Conservation (phyloP, 2,888 invertebrate species). For the Acleris cristana region DNA sequence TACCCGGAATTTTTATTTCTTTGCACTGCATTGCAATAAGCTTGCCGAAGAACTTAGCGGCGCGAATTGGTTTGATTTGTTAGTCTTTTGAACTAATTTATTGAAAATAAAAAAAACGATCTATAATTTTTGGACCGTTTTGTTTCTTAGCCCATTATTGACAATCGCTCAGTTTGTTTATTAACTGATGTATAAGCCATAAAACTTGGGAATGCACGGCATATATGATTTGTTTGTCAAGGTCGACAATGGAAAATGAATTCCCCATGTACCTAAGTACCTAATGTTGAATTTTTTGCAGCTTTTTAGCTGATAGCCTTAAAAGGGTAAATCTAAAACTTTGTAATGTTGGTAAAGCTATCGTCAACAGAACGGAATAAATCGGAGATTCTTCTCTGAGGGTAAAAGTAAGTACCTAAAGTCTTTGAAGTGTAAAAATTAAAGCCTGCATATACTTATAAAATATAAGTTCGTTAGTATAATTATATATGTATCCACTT, state of each 20-base stretch:
- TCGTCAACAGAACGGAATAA: too few relatives aligned
- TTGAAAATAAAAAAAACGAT: constrained; percentile 30
- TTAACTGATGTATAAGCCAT: neutral
- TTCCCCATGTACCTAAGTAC: too few relatives aligned
- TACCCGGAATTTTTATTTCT: constrained; percentile 2
- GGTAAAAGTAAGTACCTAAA: too few relatives aligned
- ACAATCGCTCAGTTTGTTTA: neutral
- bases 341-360: too few relatives aligned
- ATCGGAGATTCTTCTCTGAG: too few relatives aligned
- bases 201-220: neutral
- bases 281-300: too few relatives aligned
- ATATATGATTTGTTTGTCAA: too few relatives aligned
- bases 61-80: constrained; percentile 36
- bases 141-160: neutral
- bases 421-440: too few relatives aligned
- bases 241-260: too few relatives aligned
- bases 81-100: constrained; percentile 33
- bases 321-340: too few relatives aligned
- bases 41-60: constrained; percentile 31
- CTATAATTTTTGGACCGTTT: constrained; percentile 19
- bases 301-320: too few relatives aligned
- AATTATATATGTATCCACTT: neutral
- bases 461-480: too few relatives aligned
- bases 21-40: constrained; percentile 21
- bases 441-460: neutral